These are phyloP conservation scores for Drosophila ochracea DNA, from an alignment of 2,888 invertebrate genomes.

Conservation along the genomic window DNA sequence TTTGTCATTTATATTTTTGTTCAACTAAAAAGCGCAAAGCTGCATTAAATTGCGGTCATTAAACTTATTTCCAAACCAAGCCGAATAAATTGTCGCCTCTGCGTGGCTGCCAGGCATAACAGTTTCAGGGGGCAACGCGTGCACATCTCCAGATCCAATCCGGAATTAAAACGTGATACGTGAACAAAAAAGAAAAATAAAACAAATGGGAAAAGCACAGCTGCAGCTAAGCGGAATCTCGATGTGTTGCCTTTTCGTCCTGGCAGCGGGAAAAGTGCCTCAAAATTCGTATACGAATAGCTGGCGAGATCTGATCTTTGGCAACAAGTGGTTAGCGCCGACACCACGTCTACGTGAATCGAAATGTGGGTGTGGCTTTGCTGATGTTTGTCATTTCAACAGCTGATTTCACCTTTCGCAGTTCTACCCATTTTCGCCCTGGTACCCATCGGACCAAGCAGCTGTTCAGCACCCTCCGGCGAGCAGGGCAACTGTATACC, in stretches of 20 bases:
- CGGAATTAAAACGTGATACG: not conserved
- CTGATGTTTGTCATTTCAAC: slow-evolving; percentile 5
- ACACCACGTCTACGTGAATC: slow-evolving; percentile 69
- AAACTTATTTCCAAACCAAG: slow-evolving; percentile 70
- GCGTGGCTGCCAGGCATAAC: slow-evolving; percentile 65
- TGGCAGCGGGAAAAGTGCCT: slow-evolving; percentile 54
- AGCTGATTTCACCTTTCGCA: slow-evolving; percentile 77
- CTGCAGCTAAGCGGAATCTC: slow-evolving; percentile 23
- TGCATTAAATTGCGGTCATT: slow-evolving; percentile 81
- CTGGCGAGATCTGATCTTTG: slow-evolving; percentile 84
- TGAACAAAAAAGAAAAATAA: not conserved
- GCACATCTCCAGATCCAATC: slow-evolving; percentile 37
- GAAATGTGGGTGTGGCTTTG: slow-evolving; percentile 72
- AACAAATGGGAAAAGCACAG: slow-evolving; percentile 16
- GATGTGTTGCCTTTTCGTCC: slow-evolving; percentile 39
- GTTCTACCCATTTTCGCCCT: slow-evolving; percentile 93
- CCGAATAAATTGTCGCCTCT: slow-evolving; percentile 74
- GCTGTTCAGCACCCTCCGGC: slow-evolving; percentile 90
- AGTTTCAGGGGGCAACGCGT: slow-evolving; percentile 42
- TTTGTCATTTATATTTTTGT: slow-evolving; percentile 21
- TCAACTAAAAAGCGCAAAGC: slow-evolving; percentile 67
- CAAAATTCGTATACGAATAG: slow-evolving; percentile 52
- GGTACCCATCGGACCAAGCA: slow-evolving; percentile 91
- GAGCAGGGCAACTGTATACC: slow-evolving; percentile 94
- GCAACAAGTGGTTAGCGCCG: slow-evolving; percentile 75